Base-by-base conservation (phyloP, 2,113 vertebrate genomes). In the Limanda limanda region DNA sequence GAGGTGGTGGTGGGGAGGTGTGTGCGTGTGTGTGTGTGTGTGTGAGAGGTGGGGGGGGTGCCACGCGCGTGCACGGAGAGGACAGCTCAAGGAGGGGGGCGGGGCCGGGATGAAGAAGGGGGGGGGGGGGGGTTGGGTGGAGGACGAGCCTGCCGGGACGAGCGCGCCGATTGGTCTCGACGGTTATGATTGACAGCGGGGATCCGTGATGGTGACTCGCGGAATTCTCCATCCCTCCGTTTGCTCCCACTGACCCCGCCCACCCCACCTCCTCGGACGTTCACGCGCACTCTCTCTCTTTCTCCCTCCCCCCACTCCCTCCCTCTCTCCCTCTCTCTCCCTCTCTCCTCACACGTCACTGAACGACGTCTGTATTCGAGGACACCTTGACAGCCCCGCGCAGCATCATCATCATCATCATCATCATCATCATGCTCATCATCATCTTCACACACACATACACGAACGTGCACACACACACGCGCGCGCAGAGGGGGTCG, bases 81-180 rank as follows among this genome's bases (percentile, higher is more conserved):
- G 93, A 92, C 92, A 92, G 88, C 92, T 92, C 92, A 92, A 92
- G 93, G 93, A 89, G 91, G 91, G 87, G 89, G 88, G 90, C 67
- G 90, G 88, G 80, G 52, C 84, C 31, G 73, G 64, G 67, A 81
- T 21, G 82, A 86, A 52, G 47, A 18, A 48, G 17, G 47, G 73
- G 82, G 55, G 69, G 69, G 17, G 47, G 73, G 82, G 55, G 69
- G 69, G 68, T 31, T 18, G 73, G 45, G 31, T 74, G 82, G 75
- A n/a, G 86, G 85, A 71, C 91, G 88, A 93, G 92, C 88, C 89
- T 91, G 87, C 87, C 81, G 71, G 77, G 82, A 76, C 62, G 68
- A 12, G 70, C 12, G 17, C 52, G 0, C 1, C 72, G n/a, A 94
- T 93, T 94, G 92, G 93, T 58, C 71, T 55, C 2, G 10, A 18